These are phyloP conservation scores for Pomacea canaliculata DNA, from an alignment of 2,888 invertebrate genomes.

Conservation along the genomic window DNA sequence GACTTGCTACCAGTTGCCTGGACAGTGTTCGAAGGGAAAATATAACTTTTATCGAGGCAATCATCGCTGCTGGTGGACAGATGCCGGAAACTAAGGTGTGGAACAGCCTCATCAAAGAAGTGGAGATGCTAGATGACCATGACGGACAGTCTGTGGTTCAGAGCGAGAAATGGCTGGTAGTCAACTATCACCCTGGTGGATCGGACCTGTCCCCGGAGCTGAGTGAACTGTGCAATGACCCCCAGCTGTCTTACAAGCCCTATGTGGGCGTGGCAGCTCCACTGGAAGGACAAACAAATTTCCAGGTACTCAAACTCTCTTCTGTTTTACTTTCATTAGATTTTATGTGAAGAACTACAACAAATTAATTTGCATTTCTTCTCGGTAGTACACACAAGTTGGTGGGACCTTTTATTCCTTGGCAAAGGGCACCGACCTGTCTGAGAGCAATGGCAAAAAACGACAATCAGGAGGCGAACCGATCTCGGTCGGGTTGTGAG, in stretches of 20 bases:
- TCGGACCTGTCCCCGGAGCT: background rate
- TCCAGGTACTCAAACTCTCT: constrained; percentile 1
- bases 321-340: no score
- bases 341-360: no score
- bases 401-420: no score
- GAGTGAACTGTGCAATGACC: background rate
- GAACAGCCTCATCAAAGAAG: background rate
- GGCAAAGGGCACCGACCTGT: no score
- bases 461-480: no score
- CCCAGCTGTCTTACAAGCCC: background rate
- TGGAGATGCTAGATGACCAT: background rate
- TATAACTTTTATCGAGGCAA: background rate
- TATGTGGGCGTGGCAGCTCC: constrained; percentile 48
- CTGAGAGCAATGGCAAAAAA: no score
- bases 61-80: background rate
- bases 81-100: background rate
- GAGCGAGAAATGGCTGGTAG: background rate
- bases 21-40: background rate
- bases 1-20: background rate
- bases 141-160: background rate
- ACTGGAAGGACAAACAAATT: constrained; percentile 25
- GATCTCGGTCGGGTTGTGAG: no score
- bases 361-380: no score
- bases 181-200: background rate
- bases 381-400: no score